These are phyloP conservation scores for Ecliptopera silaceata DNA, from an alignment of 2,888 invertebrate genomes.

Conservation along the genomic window DNA sequence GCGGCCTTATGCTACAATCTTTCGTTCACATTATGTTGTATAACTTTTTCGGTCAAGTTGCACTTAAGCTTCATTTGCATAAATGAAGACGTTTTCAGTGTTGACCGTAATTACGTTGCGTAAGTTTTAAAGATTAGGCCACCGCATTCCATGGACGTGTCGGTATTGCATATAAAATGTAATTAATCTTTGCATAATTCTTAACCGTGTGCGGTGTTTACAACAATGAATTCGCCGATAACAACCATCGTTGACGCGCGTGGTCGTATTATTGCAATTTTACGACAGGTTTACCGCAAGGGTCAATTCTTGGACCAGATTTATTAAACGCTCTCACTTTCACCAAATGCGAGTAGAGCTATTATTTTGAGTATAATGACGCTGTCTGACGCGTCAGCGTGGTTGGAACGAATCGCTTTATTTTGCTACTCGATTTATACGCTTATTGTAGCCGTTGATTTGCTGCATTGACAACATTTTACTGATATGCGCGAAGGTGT, in stretches of 20 bases:
- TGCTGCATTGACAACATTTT: constrained; percentile 14
- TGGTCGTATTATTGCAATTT: constrained; percentile 15
- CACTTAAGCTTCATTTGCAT: constrained; percentile 51
- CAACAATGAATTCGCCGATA: constrained; percentile 8
- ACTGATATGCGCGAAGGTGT: constrained; percentile 2
- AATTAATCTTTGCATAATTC: constrained; percentile 38
- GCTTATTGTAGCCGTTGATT: constrained; percentile 17
- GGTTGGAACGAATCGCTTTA: constrained; percentile 27
- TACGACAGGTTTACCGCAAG: constrained; percentile 57
- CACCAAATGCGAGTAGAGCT: constrained; percentile 52
- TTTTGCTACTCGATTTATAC: constrained; percentile 29
- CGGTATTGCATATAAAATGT: constrained; percentile 32
- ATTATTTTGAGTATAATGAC: constrained; percentile 44
- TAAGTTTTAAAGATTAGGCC: constrained; percentile 34
- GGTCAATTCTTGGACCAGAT: constrained; percentile 56
- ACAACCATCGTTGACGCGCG: neutral
- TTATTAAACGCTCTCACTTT: constrained; percentile 73
- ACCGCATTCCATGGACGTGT: constrained; percentile 33
- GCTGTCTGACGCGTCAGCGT: constrained; percentile 23
- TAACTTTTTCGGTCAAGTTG: constrained; percentile 51
- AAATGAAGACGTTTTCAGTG: constrained; percentile 47
- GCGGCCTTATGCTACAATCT: constrained; percentile 11
- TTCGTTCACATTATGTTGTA: constrained; percentile 39
- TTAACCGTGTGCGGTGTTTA: constrained; percentile 13
- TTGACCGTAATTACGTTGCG: constrained; percentile 42